phyloP scores from a whole-genome alignment of 1,140 invertebrate genomes.

The Microplitis demolitor region DNA sequence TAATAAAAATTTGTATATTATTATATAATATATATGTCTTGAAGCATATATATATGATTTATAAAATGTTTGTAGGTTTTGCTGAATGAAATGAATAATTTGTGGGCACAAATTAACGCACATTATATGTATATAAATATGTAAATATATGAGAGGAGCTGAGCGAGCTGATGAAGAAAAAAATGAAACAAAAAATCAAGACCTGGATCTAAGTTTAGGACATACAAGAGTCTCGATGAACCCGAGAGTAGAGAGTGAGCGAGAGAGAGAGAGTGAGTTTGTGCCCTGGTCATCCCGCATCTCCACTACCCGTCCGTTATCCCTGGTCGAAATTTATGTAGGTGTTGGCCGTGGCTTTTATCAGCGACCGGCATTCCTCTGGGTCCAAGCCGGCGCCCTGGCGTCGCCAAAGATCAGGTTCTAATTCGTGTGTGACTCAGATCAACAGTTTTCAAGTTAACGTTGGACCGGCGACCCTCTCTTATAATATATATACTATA shows the following conservation, averaged over 20 bases:
- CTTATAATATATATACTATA: too few relatives aligned
- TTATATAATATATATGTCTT: background rate
- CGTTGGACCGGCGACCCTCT: background rate
- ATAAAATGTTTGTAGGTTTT: background rate
- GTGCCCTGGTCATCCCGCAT: conserved; percentile 2
- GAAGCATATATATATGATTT: background rate
- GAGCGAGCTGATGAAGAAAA: background rate
- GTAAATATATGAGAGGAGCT: background rate
- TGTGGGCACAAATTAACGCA: too few relatives aligned
- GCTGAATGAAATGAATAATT: too few relatives aligned
- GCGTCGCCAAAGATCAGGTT: conserved; percentile 60
- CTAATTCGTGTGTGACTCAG: conserved; percentile 55
- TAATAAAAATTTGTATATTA: conserved; percentile 15
- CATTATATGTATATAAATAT: background rate
- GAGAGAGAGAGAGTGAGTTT: background rate
- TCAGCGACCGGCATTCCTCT: conserved; percentile 60
- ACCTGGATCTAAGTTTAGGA: conserved; percentile 53
- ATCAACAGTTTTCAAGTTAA: conserved; percentile 30
- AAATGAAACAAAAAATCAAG: background rate
- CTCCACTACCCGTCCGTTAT: conserved; percentile 48
- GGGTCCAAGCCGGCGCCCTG: conserved; percentile 57
- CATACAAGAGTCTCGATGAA: conserved; percentile 50
- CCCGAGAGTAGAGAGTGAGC: background rate
- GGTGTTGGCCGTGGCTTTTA: conserved; percentile 62
- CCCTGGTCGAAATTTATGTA: conserved; percentile 60